Evolutionary conservation across 1,140 invertebrate genomes (phyloP).

Genomic region (Frieseomelitta varia): DNA sequence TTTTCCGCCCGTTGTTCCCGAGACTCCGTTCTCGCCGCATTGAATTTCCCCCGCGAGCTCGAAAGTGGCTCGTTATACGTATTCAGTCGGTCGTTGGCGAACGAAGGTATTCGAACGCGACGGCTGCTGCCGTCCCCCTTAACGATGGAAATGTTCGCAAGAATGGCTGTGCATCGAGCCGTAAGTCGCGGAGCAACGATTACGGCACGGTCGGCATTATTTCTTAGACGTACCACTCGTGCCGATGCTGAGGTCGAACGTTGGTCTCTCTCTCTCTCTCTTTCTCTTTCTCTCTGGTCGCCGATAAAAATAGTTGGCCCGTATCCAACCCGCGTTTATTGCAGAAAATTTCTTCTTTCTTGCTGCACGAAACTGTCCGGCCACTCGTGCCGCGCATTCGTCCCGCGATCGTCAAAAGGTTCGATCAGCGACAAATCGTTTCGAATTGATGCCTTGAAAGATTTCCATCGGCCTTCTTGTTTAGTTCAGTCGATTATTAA

Average conservation of each 20-base stretch:
- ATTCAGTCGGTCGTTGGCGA: constrained; percentile 17
- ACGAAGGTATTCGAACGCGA: constrained; percentile 8
- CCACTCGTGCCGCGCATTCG: constrained; percentile 57
- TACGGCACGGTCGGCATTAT: constrained; percentile 59
- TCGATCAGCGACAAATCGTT: constrained; percentile 2
- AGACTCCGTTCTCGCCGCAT: background rate
- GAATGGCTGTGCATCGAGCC: constrained; percentile 60
- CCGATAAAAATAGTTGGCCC: constrained; percentile 68
- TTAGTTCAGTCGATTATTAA: background rate
- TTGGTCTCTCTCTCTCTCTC: background rate
- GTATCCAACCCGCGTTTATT: constrained; percentile 63
- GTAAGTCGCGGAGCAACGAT: constrained; percentile 58
- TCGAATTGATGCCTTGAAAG: background rate
- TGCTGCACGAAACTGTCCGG: constrained; percentile 14
- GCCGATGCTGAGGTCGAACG: constrained; percentile 32
- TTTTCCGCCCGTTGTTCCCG: background rate
- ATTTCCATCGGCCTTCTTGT: background rate
- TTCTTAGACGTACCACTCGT: constrained; percentile 52
- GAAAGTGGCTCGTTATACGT: constrained; percentile 48
- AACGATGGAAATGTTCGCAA: constrained; percentile 63
- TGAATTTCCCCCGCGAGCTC: background rate
- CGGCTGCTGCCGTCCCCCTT: constrained; percentile 1
- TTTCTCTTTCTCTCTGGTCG: background rate
- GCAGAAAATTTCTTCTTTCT: constrained; percentile 62
- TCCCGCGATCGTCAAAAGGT: constrained; percentile 18